Conservation (phyloP, 2,113 vertebrate genomes). For the Aptenodytes patagonicus region DNA sequence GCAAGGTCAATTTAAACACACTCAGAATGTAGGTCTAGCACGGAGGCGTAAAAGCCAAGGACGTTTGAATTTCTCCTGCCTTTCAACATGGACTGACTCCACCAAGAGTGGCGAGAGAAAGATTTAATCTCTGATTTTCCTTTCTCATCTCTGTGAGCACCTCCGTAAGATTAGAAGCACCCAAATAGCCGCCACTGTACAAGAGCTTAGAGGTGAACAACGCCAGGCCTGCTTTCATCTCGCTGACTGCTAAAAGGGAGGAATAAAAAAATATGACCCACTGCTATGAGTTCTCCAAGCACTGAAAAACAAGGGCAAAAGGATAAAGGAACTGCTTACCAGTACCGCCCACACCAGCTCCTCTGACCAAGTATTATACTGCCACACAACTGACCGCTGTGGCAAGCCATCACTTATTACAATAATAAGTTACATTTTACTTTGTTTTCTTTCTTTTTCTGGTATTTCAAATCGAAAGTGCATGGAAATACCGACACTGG, state of each 20-base stretch:
- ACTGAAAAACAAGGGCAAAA: constrained; percentile 36
- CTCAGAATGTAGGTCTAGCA: background rate
- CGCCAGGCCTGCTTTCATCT: background rate
- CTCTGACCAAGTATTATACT: background rate
- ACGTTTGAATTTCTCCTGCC: background rate
- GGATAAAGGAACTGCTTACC: constrained; percentile 4
- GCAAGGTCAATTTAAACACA: background rate
- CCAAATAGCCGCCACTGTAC: background rate
- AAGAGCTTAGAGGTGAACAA: background rate
- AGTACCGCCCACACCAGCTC: background rate
- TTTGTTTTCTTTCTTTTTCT: constrained; percentile 43
- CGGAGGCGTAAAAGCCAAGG: fast-evolving
- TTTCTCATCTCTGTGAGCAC: background rate
- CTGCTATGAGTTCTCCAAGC: background rate
- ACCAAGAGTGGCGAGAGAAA: background rate
- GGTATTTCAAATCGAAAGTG: background rate
- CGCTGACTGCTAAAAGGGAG: background rate
- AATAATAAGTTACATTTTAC: constrained; percentile 17
- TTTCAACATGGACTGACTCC: background rate
- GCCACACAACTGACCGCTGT: constrained; percentile 5
- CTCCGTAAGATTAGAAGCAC: background rate
- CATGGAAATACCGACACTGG: constrained; percentile 3
- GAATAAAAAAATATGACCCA: background rate
- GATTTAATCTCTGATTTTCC: background rate
- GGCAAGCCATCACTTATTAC: background rate